Evolutionary conservation across 2,888 invertebrate genomes (phyloP), one percentile per base, ranked within the genome.

Genomic region (Tethea ocularis): DNA sequence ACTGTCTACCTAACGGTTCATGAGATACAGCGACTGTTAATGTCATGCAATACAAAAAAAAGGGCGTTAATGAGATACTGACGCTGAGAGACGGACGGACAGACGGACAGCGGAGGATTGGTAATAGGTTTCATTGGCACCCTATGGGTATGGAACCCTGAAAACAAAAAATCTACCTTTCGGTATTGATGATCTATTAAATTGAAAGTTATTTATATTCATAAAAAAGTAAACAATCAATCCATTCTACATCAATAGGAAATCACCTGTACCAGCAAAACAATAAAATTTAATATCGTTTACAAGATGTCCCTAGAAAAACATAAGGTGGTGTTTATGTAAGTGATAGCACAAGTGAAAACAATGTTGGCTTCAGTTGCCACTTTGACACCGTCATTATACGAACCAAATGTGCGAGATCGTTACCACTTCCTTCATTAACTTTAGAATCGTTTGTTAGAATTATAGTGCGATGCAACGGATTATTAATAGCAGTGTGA

Each of bases 331-430:
- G 33, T 69, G 64, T 74, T 72, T 69, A 61, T 61, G 71, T 64
- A 66, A 68, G 68, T 52, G 68, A 72, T 74, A 72, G 67, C 65
- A 33, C 20, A 65, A 57, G 52, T 61, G 57, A 67, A 66, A 71
- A 66, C 64, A 69, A 46, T 22, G 58, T 53, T 53, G 54, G 33
- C 33, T 63, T 56, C 55, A 62, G 62, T 70, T 68, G 61, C 67
- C 53, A 46, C 65, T 70, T 66, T 71, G 73, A 71, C 72, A 71
- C 61, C n/a, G 33, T 60, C 64, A 59, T 68, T 72, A 72, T 61
- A 61, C 23, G 62, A 64, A 60, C 64, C 72, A 70, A 57, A 68
- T 69, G 71, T 63, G 13, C 24, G 51, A 33, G 26, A 57, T 51
- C 13, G 17, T 22, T 54, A 11, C 36, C 54, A 54, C 54, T n/a